These are phyloP conservation scores for Merops nubicus DNA, from an alignment of 2,113 vertebrate genomes.

Conservation along the genomic window DNA sequence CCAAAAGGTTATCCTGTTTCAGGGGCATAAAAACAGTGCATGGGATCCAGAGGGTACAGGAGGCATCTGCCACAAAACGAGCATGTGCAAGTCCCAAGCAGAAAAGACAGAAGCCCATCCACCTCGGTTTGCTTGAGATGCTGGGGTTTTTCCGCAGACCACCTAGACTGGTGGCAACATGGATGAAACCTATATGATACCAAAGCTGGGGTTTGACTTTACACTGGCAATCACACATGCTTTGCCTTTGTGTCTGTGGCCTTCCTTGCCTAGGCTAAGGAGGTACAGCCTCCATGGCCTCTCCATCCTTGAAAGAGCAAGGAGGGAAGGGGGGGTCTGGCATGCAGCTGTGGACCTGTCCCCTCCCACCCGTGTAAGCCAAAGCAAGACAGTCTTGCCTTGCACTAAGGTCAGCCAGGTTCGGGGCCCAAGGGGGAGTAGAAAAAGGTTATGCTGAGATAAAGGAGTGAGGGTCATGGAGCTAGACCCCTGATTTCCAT, in stretches of 20 bases:
- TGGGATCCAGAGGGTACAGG: background rate
- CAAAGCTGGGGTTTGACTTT: background rate
- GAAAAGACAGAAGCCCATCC: background rate
- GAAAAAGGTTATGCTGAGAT: background rate
- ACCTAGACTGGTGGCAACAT: fast-evolving
- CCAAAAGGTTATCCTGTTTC: background rate
- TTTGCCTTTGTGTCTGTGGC: background rate
- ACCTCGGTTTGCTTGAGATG: background rate
- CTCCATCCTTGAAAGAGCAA: background rate
- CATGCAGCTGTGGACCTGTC: background rate
- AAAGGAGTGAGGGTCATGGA: background rate
- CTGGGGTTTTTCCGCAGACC: background rate
- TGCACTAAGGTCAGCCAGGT: background rate
- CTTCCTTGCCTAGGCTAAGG: background rate
- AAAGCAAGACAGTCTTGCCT: background rate
- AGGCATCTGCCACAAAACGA: background rate
- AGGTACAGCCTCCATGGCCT: background rate
- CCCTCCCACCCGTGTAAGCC: background rate
- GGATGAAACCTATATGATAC: fast-evolving
- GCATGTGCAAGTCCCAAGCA: background rate
- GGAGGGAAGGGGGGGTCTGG: background rate
- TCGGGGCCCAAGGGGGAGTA: background rate
- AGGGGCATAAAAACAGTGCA: background rate
- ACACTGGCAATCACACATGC: background rate
- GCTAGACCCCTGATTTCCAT: background rate